These are phyloP conservation scores for Himalopsyche tibetana DNA, from an alignment of 2,888 invertebrate species.

Conservation along the genomic window DNA sequence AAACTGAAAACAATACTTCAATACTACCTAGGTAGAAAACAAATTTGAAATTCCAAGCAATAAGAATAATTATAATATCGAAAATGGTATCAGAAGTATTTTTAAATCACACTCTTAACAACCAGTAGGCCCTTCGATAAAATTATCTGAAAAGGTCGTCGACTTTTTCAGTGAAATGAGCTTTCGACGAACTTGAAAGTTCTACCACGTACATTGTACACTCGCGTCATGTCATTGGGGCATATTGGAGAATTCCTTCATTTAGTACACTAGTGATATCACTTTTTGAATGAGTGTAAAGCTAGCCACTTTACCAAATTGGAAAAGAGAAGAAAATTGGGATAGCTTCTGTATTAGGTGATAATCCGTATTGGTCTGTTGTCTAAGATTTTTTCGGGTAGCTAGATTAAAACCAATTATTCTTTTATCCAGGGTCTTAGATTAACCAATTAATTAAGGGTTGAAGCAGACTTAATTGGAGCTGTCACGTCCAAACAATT, in stretches of 20 bases:
- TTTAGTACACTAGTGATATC: background rate
- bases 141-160: background rate
- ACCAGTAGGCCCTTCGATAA: background rate
- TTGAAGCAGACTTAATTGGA: too few species aligned
- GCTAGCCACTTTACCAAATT: background rate
- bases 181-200: background rate
- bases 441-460: too few species aligned
- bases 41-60: too few species aligned
- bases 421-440: too few species aligned
- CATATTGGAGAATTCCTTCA: background rate
- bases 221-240: background rate
- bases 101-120: background rate
- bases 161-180: background rate
- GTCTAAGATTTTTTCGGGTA: background rate
- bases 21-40: too few species aligned
- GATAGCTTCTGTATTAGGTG: background rate
- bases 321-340: background rate
- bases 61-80: too few species aligned
- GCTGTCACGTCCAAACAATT: too few species aligned
- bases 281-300: conserved; percentile 31
- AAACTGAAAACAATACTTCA: too few species aligned
- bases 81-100: too few species aligned
- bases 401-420: background rate
- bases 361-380: conserved; percentile 4
- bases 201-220: conserved; percentile 27